Percentiles rank a stretch among this genome's conserved stretches.
Conservation (phyloP, 1,140 invertebrate genomes). For the Chironomus tepperi region DNA sequence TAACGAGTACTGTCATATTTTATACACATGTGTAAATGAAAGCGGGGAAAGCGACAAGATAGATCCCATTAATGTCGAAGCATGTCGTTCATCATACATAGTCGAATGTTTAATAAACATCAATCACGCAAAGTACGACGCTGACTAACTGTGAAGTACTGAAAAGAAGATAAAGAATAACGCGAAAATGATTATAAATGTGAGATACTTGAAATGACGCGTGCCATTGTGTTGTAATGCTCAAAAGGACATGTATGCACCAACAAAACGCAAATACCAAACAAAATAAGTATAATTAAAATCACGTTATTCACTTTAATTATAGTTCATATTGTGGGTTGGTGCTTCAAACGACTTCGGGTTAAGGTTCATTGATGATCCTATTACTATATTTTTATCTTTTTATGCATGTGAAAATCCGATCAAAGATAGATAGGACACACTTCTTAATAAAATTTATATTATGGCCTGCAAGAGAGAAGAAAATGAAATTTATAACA, state of each 20-base stretch:
- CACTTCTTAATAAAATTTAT: slow-evolving; percentile 17
- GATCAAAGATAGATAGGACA: slow-evolving; percentile 16
- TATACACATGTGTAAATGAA: not conserved
- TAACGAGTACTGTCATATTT: not conserved
- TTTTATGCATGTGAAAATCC: slow-evolving; percentile 20
- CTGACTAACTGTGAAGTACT: not conserved
- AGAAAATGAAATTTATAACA: not conserved
- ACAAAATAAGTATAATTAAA: slow-evolving; percentile 15
- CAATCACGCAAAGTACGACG: slow-evolving; percentile 5
- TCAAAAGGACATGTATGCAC: not conserved
- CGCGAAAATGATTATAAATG: not conserved
- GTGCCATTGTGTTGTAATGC: not conserved
- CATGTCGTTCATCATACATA: slow-evolving; percentile 19
- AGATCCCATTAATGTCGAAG: slow-evolving; percentile 20
- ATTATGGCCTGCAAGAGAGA: not conserved
- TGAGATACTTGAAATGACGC: slow-evolving; percentile 10
- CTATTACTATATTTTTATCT: not conserved
- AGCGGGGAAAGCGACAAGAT: not conserved
- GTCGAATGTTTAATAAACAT: slow-evolving; percentile 17
- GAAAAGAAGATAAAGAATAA: not conserved
- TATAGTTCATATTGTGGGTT: not conserved
- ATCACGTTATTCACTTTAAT: slow-evolving; percentile 21
- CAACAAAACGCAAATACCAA: not conserved
- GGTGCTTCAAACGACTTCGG: not conserved
- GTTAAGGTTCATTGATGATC: not conserved